These are phyloP conservation scores for Sminthopsis crassicaudata DNA, from an alignment of 2,113 vertebrate genomes.

Conservation along the genomic window DNA sequence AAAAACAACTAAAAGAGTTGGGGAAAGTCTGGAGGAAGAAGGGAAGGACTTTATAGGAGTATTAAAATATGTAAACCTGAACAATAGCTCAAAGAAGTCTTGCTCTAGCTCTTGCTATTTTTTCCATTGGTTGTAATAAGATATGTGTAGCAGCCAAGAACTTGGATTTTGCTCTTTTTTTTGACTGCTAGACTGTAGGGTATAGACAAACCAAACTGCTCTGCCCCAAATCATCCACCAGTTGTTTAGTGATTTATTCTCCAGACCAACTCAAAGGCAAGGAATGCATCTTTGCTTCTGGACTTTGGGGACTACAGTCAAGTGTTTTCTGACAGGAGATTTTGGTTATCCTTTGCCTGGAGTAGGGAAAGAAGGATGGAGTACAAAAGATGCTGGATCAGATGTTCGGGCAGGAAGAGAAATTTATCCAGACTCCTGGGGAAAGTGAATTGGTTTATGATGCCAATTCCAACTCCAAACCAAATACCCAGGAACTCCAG, in stretches of 20 bases:
- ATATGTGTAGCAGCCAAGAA: background rate
- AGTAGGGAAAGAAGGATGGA: background rate
- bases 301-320: background rate
- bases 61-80: background rate
- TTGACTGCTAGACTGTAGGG: background rate
- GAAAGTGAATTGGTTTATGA: background rate
- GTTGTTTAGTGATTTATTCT: background rate
- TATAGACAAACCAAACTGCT: background rate
- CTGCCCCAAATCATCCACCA: too few species aligned
- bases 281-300: background rate
- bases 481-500: background rate
- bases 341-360: background rate
- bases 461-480: background rate
- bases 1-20: background rate
- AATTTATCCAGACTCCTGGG: background rate
- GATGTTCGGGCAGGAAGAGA: background rate
- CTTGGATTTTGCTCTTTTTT: background rate
- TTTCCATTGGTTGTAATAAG: background rate
- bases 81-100: background rate
- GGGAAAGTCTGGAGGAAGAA: background rate
- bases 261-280: background rate
- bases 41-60: background rate
- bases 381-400: background rate
- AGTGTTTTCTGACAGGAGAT: background rate
- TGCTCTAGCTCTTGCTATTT: background rate